Evolutionary conservation across 2,113 vertebrate genomes (phyloP).

Genomic region (Dicentrarchus labrax): DNA sequence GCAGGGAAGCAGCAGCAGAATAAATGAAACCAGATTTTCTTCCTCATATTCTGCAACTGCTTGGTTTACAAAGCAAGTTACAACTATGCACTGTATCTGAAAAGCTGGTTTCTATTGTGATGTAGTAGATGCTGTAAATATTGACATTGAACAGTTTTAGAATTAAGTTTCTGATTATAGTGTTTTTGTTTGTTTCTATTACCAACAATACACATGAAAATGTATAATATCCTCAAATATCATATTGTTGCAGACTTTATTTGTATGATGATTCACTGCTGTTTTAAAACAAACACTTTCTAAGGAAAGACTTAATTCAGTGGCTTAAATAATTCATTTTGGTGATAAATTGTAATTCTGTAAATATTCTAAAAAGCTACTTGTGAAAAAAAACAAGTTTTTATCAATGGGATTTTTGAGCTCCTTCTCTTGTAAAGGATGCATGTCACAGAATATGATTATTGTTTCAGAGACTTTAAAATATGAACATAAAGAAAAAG

Average conservation of each 20-base stretch:
- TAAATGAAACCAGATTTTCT: slow-evolving; percentile 75
- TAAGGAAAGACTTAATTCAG: slow-evolving; percentile 17
- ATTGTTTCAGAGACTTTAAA: slow-evolving; percentile 83
- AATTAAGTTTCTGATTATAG: not conserved
- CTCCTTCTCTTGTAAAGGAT: slow-evolving; percentile 52
- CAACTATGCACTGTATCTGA: slow-evolving; percentile 20
- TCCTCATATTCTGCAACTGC: slow-evolving; percentile 55
- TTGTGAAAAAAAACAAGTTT: slow-evolving; percentile 56
- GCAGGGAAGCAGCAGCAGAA: slow-evolving; percentile 63
- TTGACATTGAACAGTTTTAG: not conserved
- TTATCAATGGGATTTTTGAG: slow-evolving; percentile 53
- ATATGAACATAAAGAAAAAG: slow-evolving; percentile 75
- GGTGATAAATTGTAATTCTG: slow-evolving; percentile 11
- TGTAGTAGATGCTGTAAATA: not conserved
- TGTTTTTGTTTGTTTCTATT: not conserved
- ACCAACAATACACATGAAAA: not conserved
- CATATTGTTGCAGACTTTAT: not conserved
- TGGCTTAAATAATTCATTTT: slow-evolving; percentile 30
- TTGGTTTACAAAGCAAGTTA: slow-evolving; percentile 47
- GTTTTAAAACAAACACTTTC: slow-evolving; percentile 21
- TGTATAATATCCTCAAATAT: not conserved
- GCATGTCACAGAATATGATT: slow-evolving; percentile 72
- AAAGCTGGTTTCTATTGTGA: not conserved
- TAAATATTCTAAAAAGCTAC: slow-evolving; percentile 43
- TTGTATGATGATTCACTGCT: not conserved